A percentile compares a stretch with the other conserved stretches of the same genome.
These are phyloP conservation scores for Philotrypesis tridentata DNA, from an alignment of 1,140 invertebrate genomes.

Conservation along the genomic window DNA sequence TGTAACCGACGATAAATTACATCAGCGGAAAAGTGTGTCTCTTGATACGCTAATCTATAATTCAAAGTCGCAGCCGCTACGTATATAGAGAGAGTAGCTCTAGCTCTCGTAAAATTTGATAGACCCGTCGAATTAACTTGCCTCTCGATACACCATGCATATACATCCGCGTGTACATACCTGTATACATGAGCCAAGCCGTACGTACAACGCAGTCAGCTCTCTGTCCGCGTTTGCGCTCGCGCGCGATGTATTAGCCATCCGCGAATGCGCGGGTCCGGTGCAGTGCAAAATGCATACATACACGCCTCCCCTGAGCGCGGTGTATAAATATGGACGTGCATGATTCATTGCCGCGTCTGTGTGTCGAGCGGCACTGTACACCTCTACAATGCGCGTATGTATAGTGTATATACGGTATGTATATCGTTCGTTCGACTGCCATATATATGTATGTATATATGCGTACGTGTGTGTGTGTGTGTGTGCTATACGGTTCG, in stretches of 20 bases:
- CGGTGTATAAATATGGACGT: neutral
- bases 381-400: neutral
- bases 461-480: neutral
- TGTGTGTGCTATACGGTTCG: neutral
- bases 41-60: neutral
- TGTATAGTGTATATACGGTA: no score
- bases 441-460: neutral
- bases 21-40: neutral
- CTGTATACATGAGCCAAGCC: neutral
- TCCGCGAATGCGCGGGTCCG: neutral
- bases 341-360: neutral
- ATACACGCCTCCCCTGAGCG: neutral
- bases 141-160: neutral
- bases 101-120: neutral
- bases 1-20: no score
- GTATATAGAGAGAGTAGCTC: no score
- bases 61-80: neutral
- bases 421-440: neutral
- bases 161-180: neutral
- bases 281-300: conserved; percentile 1
- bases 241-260: neutral
- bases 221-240: neutral
- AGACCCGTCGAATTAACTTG: neutral
- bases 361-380: neutral
- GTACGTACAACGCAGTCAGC: no score